Conservation (phyloP, 2,113 vertebrate genomes). For the Sigmodon hispidus region DNA sequence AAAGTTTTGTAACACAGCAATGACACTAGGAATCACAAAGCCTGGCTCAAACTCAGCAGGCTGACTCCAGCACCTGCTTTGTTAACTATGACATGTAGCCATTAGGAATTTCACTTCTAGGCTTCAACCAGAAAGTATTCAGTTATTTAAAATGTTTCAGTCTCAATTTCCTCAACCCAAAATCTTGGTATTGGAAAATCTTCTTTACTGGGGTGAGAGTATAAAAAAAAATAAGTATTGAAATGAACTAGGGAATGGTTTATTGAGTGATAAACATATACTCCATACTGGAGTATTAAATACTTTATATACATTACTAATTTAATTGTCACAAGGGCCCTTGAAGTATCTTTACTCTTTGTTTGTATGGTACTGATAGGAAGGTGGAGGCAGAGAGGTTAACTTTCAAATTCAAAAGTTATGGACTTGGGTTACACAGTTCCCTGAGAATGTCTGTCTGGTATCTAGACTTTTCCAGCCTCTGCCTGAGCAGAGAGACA, state of each 20-base stretch:
- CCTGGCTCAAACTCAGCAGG: background rate
- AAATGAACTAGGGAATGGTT: background rate
- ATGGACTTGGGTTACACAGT: background rate
- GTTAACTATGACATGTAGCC: background rate
- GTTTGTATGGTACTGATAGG: background rate
- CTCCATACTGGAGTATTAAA: background rate
- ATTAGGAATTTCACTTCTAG: background rate
- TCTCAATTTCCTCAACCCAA: background rate
- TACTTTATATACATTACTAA: background rate
- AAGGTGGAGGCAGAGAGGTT: background rate
- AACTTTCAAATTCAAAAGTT: background rate
- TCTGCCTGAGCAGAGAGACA: background rate
- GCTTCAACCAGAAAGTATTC: constrained; percentile 1
- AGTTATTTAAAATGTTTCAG: background rate
- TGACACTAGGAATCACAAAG: background rate
- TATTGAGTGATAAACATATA: background rate
- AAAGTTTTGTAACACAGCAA: background rate
- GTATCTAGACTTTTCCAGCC: background rate
- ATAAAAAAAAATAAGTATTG: background rate
- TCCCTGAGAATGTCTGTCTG: background rate
- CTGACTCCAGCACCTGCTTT: background rate
- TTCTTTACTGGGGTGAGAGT: background rate
- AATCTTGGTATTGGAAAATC: background rate
- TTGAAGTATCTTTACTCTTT: background rate
- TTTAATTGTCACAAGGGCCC: background rate